A percentile compares a stretch with the other conserved stretches of the same genome.
Evolutionary conservation across 2,797 vertebrate genomes (phyloP).

Genomic region (Silurus aristotelis): DNA sequence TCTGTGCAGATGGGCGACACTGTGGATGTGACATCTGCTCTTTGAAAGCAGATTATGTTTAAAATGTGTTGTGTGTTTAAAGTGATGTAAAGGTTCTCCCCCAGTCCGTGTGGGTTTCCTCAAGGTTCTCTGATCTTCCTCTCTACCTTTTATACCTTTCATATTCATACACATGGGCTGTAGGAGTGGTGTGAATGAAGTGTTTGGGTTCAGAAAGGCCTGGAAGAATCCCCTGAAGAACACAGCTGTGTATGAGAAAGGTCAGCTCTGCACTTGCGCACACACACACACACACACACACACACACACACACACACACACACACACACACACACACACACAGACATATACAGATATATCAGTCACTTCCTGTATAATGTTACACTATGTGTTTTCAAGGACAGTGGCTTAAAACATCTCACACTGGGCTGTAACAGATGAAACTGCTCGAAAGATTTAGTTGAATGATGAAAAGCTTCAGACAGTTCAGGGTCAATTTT

Average conservation of each 20-base stretch:
- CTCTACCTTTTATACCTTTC: background rate
- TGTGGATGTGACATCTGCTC: background rate
- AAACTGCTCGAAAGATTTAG: background rate
- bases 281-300: background rate
- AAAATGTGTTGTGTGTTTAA: background rate
- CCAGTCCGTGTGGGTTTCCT: background rate
- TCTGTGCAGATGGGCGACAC: background rate
- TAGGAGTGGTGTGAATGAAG: conserved; percentile 1
- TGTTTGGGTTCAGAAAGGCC: conserved; percentile 7
- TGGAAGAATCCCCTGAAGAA: conserved; percentile 12
- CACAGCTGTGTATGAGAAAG: conserved; percentile 45
- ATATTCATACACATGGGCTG: conserved; percentile 1
- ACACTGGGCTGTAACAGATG: conserved; percentile 3
- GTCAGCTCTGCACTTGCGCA: conserved; percentile 13
- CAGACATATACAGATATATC: background rate
- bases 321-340: conserved; percentile 27
- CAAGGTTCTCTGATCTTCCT: background rate
- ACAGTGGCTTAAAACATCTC: background rate
- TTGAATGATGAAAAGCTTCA: conserved; percentile 15
- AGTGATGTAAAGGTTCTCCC: background rate
- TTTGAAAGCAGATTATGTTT: background rate
- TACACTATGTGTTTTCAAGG: background rate
- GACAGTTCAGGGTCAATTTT: background rate
- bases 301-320: background rate
- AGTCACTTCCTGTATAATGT: conserved; percentile 4